Evolutionary conservation across 2,888 invertebrate genomes (phyloP).

Genomic region (Tyria jacobaeae): DNA sequence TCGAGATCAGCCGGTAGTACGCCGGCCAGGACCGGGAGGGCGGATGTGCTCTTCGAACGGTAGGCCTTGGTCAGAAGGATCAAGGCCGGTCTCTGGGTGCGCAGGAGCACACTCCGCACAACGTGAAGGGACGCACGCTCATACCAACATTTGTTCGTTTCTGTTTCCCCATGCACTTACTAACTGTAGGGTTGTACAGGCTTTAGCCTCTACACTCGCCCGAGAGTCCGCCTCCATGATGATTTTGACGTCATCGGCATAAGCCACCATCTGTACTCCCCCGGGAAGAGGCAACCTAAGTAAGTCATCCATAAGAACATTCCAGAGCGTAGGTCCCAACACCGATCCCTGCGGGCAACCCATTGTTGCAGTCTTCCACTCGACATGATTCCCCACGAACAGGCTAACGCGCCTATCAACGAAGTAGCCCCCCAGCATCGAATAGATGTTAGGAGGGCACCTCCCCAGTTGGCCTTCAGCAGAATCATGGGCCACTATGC

Average conservation of each 20-base stretch:
- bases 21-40: neutral
- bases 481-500: constrained; percentile 60
- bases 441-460: neutral
- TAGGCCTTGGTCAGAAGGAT: neutral
- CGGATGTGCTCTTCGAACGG: neutral
- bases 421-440: neutral
- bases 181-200: neutral
- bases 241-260: neutral
- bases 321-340: constrained; percentile 36
- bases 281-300: neutral
- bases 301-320: constrained; percentile 28
- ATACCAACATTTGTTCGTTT: too few relatives aligned
- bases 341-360: constrained; percentile 40
- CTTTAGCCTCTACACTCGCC: neutral
- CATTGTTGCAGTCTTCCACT: constrained; percentile 27
- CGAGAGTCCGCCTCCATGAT: neutral
- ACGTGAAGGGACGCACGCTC: neutral
- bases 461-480: constrained; percentile 29
- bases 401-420: neutral
- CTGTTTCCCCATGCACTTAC: neutral
- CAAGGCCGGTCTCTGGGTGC: neutral
- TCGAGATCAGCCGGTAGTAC: constrained; percentile 27
- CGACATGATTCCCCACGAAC: neutral
- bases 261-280: neutral
- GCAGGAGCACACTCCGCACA: neutral